Percentiles rank a stretch among this genome's conserved stretches.
Conservation (phyloP, 2,888 invertebrate species). For the Tineola bisselliella region DNA sequence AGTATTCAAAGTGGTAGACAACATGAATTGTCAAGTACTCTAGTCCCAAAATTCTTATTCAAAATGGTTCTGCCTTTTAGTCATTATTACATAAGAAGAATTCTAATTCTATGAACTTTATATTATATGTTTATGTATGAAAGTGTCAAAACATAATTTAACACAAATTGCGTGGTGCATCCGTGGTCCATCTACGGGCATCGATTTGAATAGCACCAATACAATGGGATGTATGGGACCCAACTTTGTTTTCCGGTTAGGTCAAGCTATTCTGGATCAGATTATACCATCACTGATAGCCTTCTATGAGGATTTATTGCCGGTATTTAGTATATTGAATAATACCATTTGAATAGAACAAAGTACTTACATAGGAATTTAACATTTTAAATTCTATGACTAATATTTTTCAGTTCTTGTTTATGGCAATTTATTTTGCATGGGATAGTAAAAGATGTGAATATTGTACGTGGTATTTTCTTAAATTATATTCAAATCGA, state of each 20-base stretch:
- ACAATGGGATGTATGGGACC: conserved; percentile 17
- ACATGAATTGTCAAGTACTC: no score
- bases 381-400: not conserved
- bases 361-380: not conserved
- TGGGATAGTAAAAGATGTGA: no score
- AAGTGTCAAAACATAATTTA: conserved; percentile 55
- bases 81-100: no score
- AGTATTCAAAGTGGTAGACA: no score
- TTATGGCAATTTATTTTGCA: no score
- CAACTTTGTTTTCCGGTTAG: conserved; percentile 16
- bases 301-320: conserved; percentile 64
- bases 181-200: conserved; percentile 45
- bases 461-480: no score
- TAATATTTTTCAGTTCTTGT: no score
- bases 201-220: conserved; percentile 54
- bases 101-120: no score
- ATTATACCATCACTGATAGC: conserved; percentile 58
- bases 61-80: no score
- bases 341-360: conserved; percentile 11
- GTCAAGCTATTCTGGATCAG: conserved; percentile 40
- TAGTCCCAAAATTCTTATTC: no score
- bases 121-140: conserved; percentile 54
- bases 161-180: conserved; percentile 43
- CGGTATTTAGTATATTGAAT: conserved; percentile 11
- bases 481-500: no score